phyloP scores from a whole-genome alignment of 2,888 invertebrate species.

The Drosophila antonietae region DNA sequence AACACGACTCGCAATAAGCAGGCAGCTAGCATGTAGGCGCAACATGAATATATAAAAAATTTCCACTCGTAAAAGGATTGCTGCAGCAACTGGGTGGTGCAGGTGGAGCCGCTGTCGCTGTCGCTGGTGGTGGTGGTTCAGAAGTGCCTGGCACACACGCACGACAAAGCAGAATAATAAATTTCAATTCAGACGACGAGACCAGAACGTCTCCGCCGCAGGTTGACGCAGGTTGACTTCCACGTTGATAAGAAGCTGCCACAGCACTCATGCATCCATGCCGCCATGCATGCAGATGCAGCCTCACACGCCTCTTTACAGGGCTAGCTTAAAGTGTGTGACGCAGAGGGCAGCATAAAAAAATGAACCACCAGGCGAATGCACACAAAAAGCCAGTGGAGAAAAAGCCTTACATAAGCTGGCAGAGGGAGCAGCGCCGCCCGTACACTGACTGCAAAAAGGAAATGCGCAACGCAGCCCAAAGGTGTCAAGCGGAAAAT shows the following conservation, averaged over 20 bases:
- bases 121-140: conserved; percentile 25
- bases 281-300: conserved; percentile 34
- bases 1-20: conserved; percentile 52
- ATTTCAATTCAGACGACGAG: conserved; percentile 75
- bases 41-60: conserved; percentile 55
- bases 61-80: conserved; percentile 45
- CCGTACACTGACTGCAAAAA: conserved; percentile 47
- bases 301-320: conserved; percentile 13
- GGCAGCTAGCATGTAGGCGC: conserved; percentile 15
- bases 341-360: conserved; percentile 5
- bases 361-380: conserved; percentile 19
- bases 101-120: neutral
- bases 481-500: conserved; percentile 79
- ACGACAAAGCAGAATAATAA: conserved; percentile 81
- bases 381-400: conserved; percentile 34
- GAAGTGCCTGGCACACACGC: conserved; percentile 70
- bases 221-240: conserved; percentile 49
- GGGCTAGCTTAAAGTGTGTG: conserved; percentile 29
- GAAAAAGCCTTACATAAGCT: conserved; percentile 12
- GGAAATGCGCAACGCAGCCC: conserved; percentile 79
- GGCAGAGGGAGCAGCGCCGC: neutral
- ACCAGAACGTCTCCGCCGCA: conserved; percentile 59
- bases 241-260: conserved; percentile 70
- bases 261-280: conserved; percentile 20
- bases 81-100: conserved; percentile 13